Evolutionary conservation across 2,888 invertebrate genomes (phyloP), one percentile per base, ranked within the genome.

Genomic region (Chaitophorus viminalis): DNA sequence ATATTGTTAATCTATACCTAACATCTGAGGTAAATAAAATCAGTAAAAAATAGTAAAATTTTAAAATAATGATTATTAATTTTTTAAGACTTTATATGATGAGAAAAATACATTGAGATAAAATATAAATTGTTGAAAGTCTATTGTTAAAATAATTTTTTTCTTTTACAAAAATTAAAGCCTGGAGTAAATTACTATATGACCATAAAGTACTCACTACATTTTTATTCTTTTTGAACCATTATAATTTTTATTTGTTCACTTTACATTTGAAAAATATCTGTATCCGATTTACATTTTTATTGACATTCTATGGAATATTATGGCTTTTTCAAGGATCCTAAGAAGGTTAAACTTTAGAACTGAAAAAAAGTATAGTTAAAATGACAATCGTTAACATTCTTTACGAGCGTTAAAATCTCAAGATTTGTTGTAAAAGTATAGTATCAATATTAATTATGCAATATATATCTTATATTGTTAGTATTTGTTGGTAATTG

Each of bases 381-480:
- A 70, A 31, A 70, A 70, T 31, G 3, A 79, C 65, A 11, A 79
- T 79, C 52, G 82, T 25, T 82, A 70, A 31, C 31, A 52, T 46
- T 31, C 46, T 82, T 46, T 70, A 70, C 82, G 70, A 46, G 70
- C 82, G 70, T 82, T 82, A 46, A 82, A 82, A 70, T 82, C 82
- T 6, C 31, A 17, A 39, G 3, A 8, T 52, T 70, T 39, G 14
- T 46, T 70, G 14, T 25, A 2, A 46, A 25, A 25, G 25, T 60
- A 3, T 25, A 60, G 60, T 60, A 25, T 60, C 25, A 25, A 25
- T 60, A 60, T 60, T 25, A 25, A 60, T 2, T 46, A n/a, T 75
- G 2, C 17, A 17, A 46, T 29, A 46, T 1, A 2, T 14, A 25
- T 4, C n/a, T 11, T 70, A 33, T 6, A 70, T 0, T 33, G 14